A percentile compares a stretch with the other conserved stretches of the same genome.
Conservation (phyloP, 2,888 invertebrate species). For the Xylota segnis region DNA sequence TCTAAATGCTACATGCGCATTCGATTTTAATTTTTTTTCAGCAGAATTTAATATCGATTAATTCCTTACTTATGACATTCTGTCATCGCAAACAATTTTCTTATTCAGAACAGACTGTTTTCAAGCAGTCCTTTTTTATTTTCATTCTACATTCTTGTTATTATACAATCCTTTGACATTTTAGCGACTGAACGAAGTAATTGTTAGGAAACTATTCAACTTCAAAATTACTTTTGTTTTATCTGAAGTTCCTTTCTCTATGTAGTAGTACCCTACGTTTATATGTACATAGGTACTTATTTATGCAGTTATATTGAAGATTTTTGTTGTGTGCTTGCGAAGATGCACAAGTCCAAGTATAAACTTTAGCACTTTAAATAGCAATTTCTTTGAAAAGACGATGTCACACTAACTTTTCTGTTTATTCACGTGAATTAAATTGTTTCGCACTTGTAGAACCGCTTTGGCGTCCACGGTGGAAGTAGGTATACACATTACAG, state of each 20-base stretch:
- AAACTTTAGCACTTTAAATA: slow-evolving; percentile 45
- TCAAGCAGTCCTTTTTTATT: background rate
- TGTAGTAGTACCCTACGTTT: background rate
- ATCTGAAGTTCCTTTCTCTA: slow-evolving; percentile 8
- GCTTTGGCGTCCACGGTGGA: slow-evolving; percentile 9
- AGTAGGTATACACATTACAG: slow-evolving; percentile 24
- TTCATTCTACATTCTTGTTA: slow-evolving; percentile 10
- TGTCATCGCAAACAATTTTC: background rate
- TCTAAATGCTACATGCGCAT: background rate
- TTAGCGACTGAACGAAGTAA: slow-evolving; percentile 19
- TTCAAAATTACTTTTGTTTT: slow-evolving; percentile 51
- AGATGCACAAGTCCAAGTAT: slow-evolving; percentile 24
- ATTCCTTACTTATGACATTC: background rate
- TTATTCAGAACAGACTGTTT: no score
- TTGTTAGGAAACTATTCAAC: slow-evolving; percentile 49
- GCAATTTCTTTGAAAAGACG: slow-evolving; percentile 38
- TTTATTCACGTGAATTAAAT: slow-evolving; percentile 55
- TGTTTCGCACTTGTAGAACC: slow-evolving; percentile 4
- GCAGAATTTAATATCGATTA: slow-evolving; percentile 6
- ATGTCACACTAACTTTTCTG: slow-evolving; percentile 29
- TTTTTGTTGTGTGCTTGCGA: slow-evolving; percentile 11
- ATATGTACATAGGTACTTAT: background rate
- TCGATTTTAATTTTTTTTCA: background rate
- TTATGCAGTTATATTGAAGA: background rate
- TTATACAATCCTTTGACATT: slow-evolving; percentile 39